Percentiles rank a stretch among this genome's conserved stretches.
These are phyloP conservation scores for Yasuhikotakia modesta DNA, from an alignment of 2,797 vertebrate genomes.

Conservation along the genomic window DNA sequence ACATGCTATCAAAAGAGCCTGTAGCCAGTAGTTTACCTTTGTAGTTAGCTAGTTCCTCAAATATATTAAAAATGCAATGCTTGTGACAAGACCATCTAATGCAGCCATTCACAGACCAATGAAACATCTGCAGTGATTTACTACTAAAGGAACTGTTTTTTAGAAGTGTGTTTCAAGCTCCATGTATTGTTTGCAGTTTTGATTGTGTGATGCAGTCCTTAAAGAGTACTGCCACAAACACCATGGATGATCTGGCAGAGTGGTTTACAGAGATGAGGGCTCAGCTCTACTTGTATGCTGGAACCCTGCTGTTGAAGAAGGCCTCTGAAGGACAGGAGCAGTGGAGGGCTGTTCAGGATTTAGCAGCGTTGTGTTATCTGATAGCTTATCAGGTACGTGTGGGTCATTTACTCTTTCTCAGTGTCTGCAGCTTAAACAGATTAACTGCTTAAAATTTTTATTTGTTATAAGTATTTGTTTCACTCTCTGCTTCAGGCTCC, in stretches of 20 bases:
- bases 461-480: neutral
- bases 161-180: neutral
- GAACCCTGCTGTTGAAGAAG: conserved; percentile 89
- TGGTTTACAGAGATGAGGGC: conserved; percentile 88
- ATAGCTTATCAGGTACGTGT: conserved; percentile 88
- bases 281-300: conserved; percentile 91
- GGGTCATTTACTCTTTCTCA: neutral
- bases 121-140: too few relatives aligned
- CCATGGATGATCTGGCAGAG: conserved; percentile 82
- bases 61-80: too few relatives aligned
- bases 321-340: conserved; percentile 82
- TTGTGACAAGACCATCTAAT: too few relatives aligned
- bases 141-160: too few relatives aligned
- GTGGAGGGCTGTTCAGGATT: conserved; percentile 86
- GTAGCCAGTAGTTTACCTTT: too few relatives aligned
- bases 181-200: conserved; percentile 76
- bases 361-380: conserved; percentile 89
- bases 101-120: too few relatives aligned
- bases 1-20: too few relatives aligned
- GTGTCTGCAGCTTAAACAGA: too few relatives aligned
- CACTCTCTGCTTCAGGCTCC: conserved; percentile 76
- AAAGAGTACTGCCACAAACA: conserved; percentile 70
- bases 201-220: conserved; percentile 84
- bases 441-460: too few relatives aligned
- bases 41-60: too few relatives aligned